Evolutionary conservation across 2,113 vertebrate species (phyloP).

Genomic region (Limanda limanda): DNA sequence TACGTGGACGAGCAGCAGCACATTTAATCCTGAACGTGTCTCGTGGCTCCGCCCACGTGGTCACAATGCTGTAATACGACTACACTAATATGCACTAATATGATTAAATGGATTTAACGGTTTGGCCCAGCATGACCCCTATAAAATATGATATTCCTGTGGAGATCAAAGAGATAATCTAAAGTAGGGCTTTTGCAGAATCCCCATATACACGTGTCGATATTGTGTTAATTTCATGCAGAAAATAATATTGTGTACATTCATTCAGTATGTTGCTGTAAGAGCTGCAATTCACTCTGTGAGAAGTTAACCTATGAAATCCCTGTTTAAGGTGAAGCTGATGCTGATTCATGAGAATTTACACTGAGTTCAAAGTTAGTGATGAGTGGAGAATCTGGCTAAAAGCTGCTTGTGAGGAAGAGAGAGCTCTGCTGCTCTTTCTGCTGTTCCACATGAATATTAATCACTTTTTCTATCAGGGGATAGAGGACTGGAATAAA

Average conservation of each 20-base stretch:
- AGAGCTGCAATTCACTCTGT: background rate
- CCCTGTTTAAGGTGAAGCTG: background rate
- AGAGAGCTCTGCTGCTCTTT: background rate
- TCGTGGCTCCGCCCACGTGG: background rate
- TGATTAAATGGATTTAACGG: background rate
- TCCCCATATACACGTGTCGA: too few species aligned
- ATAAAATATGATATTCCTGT: slow-evolving; percentile 4
- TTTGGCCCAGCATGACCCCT: slow-evolving; percentile 4
- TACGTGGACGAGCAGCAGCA: slow-evolving; percentile 1
- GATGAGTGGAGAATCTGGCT: slow-evolving; percentile 18
- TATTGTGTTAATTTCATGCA: too few species aligned
- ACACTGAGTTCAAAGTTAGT: background rate
- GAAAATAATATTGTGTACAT: too few species aligned
- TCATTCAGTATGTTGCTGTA: background rate
- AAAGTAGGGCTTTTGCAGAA: too few species aligned
- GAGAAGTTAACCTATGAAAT: background rate
- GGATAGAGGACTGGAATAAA: slow-evolving; percentile 27
- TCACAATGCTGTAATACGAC: background rate
- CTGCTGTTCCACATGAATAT: slow-evolving; percentile 51
- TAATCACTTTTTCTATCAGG: slow-evolving; percentile 35
- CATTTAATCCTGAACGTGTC: slow-evolving; percentile 3
- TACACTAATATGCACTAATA: background rate
- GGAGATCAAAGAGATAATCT: background rate
- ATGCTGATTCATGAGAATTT: background rate
- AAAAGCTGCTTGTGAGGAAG: background rate